A percentile compares a stretch with the other conserved stretches of the same genome.
phyloP scores from a whole-genome alignment of 2,113 vertebrate genomes.

The Castor canadensis region DNA sequence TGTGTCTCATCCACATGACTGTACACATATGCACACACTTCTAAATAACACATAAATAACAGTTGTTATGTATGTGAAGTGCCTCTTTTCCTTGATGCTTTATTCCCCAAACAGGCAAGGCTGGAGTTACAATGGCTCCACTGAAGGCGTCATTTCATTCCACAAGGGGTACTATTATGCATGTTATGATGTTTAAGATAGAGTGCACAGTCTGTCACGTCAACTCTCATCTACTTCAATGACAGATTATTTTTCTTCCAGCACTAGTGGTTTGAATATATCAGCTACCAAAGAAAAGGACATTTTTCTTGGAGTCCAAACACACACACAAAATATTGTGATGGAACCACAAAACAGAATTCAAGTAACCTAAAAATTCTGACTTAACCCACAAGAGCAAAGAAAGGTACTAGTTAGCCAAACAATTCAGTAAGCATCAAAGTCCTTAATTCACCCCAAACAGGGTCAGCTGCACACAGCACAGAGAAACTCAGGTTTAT shows the following conservation, averaged over 20 bases:
- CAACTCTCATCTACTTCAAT: conserved; percentile 66
- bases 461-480: not conserved
- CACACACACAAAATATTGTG: conserved; percentile 61
- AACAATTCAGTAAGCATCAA: conserved; percentile 65
- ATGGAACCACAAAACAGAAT: conserved; percentile 72
- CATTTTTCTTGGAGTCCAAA: conserved; percentile 76
- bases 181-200: conserved; percentile 76
- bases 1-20: not conserved
- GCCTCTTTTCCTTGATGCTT: conserved; percentile 38
- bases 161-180: conserved; percentile 68
- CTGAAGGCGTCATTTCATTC: conserved; percentile 72
- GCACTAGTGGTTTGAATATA: conserved; percentile 72
- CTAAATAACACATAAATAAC: conserved; percentile 64
- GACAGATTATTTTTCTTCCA: conserved; percentile 76
- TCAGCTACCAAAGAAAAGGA: conserved; percentile 70
- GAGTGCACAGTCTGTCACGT: conserved; percentile 76
- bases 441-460: conserved; percentile 64
- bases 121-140: conserved; percentile 70
- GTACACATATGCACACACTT: not conserved
- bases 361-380: conserved; percentile 72
- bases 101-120: conserved; percentile 58
- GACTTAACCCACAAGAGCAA: conserved; percentile 75
- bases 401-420: conserved; percentile 55
- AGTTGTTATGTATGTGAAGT: conserved; percentile 52
- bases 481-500: not conserved